phyloP scores from a whole-genome alignment of 2,113 vertebrate genomes.

The Tichodroma muraria region DNA sequence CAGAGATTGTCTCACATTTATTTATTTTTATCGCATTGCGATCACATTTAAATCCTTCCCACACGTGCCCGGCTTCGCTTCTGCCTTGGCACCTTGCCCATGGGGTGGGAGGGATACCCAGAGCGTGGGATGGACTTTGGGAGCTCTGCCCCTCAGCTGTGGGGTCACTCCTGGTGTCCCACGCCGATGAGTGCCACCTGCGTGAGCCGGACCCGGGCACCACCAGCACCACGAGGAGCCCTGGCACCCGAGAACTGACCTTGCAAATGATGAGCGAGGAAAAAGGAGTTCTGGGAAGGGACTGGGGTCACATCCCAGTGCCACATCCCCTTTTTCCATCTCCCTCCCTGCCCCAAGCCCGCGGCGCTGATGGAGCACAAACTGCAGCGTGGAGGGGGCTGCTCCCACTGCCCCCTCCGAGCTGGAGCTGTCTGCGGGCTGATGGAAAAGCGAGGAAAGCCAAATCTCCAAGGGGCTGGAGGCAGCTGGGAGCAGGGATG shows the following conservation, averaged over 20 bases:
- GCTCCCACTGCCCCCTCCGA: rapidly evolving
- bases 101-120: not conserved
- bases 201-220: not conserved
- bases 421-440: not conserved
- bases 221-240: not conserved
- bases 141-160: not conserved
- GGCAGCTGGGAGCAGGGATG: not conserved
- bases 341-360: not conserved
- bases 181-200: rapidly evolving
- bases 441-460: not conserved
- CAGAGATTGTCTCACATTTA: not conserved
- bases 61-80: rapidly evolving
- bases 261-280: not conserved
- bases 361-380: rapidly evolving
- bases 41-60: not conserved
- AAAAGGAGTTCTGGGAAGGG: not conserved
- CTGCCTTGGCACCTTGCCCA: not conserved
- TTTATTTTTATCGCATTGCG: no score
- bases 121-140: rapidly evolving
- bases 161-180: not conserved
- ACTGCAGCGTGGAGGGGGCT: rapidly evolving
- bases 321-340: rapidly evolving
- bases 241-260: not conserved
- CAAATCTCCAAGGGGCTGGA: not conserved
- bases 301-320: rapidly evolving